phyloP scores from a whole-genome alignment of 2,113 vertebrate species.

The Triplophysa siluroides region DNA sequence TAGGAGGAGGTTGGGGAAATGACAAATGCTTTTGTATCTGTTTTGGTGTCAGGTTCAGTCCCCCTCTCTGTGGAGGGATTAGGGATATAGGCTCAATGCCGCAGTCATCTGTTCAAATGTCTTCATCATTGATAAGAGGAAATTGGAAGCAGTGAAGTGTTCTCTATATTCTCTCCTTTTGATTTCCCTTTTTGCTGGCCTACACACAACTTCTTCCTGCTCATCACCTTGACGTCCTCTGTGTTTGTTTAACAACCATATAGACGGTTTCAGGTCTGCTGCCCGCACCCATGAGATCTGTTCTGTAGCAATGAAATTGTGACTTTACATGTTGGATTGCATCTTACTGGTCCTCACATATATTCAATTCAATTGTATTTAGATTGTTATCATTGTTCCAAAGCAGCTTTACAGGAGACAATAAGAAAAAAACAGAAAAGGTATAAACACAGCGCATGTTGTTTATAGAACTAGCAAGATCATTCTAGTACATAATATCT shows the following conservation, averaged over 20 bases:
- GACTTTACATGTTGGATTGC: slow-evolving; percentile 24
- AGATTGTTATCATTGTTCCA: too few species aligned
- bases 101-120: slow-evolving; percentile 21
- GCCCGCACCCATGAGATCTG: slow-evolving; percentile 18
- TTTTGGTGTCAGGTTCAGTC: not conserved
- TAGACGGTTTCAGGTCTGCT: slow-evolving; percentile 43
- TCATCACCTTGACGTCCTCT: slow-evolving; percentile 54
- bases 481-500: too few species aligned
- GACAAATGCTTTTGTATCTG: not conserved
- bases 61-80: slow-evolving; percentile 1
- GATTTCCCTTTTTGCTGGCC: slow-evolving; percentile 41
- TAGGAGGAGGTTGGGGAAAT: not conserved
- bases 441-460: too few species aligned
- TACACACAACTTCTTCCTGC: slow-evolving; percentile 25
- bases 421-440: too few species aligned
- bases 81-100: slow-evolving; percentile 13
- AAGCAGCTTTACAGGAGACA: too few species aligned
- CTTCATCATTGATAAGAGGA: slow-evolving; percentile 30
- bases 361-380: too few species aligned
- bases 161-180: slow-evolving; percentile 35
- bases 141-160: slow-evolving; percentile 37
- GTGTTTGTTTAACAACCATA: slow-evolving; percentile 54
- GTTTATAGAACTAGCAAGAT: too few species aligned
- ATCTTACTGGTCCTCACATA: not conserved
- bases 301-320: slow-evolving; percentile 43